Base-by-base conservation (phyloP, 2,113 vertebrate species). In the Proterorhinus semilunaris region DNA sequence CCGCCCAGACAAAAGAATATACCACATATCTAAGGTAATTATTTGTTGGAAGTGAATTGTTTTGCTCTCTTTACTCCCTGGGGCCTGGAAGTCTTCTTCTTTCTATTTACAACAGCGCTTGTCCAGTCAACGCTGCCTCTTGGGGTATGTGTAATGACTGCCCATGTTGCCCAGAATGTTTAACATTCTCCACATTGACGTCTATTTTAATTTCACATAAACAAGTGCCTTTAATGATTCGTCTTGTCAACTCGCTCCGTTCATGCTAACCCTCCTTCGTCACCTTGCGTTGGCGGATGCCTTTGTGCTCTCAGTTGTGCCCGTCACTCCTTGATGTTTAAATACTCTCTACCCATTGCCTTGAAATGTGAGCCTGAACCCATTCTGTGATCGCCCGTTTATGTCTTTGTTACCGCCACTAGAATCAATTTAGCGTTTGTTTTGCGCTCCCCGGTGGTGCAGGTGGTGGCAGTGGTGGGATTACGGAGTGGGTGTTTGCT, bases 401-500 rank as follows among this genome's bases (percentile, higher is more conserved):
- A 27, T 55, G 57, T 62, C 47, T 53, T 16, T 62, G 48, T 59
- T 7, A 68, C 47, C n/a, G 61, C 68, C 74, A 65, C 66, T 69
- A 57, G 59, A 58, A 69, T 68, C 64, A 73, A 73, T 84, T 83
- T 76, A 68, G 55, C 59, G 58, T 50, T 76, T 83, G 54, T 75
- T 16, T 63, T 80, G 27, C 62, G 69, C 65, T 75, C 63, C 76
- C 74, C 69, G 62, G 74, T 65, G 78, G 67, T 78, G 75, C 69
- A 77, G 81, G 83, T 83, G 84, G 87, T 88, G 87, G 84, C 86
- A 78, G 79, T 83, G 80, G 84, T 87, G 84, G 88, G 86, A 89
- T 87, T 88, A 82, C 81, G 69, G 81, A 91, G 91, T 90, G 86
- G 88, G 92, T 91, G 87, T 92, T 91, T 81, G 79, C 88, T 91